Conservation (phyloP, 2,797 vertebrate genomes). For the Argyrosomus regius region DNA sequence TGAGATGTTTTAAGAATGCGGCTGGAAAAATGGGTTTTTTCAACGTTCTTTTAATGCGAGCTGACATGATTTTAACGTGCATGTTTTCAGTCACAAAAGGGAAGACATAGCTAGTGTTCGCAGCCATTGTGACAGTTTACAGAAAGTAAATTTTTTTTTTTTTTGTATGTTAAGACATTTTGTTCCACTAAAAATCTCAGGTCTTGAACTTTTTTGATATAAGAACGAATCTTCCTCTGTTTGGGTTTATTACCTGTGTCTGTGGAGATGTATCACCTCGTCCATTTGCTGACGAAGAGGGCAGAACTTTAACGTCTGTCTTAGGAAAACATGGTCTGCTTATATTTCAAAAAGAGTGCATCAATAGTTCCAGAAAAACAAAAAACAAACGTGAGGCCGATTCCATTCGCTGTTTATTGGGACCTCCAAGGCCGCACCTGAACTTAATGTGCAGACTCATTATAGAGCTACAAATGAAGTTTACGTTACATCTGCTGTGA, state of each 20-base stretch:
- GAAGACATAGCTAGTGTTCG: slow-evolving; percentile 63
- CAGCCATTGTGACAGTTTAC: slow-evolving; percentile 75
- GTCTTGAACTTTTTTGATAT: slow-evolving; percentile 83
- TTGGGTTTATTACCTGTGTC: slow-evolving; percentile 70
- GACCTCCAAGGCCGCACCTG: slow-evolving; percentile 46
- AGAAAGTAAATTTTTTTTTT: slow-evolving; percentile 53
- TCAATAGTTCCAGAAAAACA: slow-evolving; percentile 31
- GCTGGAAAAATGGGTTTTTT: slow-evolving; percentile 53
- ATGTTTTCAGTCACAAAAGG: slow-evolving; percentile 81
- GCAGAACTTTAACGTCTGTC: slow-evolving; percentile 39
- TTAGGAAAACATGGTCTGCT: slow-evolving; percentile 60
- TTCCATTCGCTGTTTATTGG: slow-evolving; percentile 46
- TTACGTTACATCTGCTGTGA: slow-evolving; percentile 79
- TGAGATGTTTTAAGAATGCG: slow-evolving; percentile 40
- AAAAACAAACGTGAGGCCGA: slow-evolving; percentile 34
- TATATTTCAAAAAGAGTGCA: slow-evolving; percentile 58
- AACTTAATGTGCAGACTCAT: slow-evolving; percentile 64
- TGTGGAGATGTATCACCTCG: slow-evolving; percentile 67
- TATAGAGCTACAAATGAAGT: slow-evolving; percentile 71
- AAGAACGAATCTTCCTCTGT: slow-evolving; percentile 75
- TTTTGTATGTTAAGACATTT: slow-evolving; percentile 69
- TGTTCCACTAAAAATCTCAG: slow-evolving; percentile 84
- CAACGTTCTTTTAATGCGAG: slow-evolving; percentile 60
- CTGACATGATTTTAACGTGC: slow-evolving; percentile 70
- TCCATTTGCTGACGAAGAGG: slow-evolving; percentile 40